Evolutionary conservation across 2,797 vertebrate genomes (phyloP).

Genomic region (Tapirus indicus): DNA sequence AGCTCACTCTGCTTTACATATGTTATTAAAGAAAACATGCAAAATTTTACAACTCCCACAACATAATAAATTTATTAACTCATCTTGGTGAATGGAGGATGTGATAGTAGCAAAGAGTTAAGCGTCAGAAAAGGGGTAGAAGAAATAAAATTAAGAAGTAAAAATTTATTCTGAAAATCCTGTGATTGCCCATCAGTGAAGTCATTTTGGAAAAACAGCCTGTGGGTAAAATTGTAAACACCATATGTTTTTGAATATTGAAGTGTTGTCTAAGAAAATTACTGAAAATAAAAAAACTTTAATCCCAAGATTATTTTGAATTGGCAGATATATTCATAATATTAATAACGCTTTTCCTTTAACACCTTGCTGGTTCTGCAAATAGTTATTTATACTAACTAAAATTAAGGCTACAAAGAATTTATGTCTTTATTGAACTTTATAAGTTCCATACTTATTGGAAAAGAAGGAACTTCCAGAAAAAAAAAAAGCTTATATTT

Average conservation of each 20-base stretch:
- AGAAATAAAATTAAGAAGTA: slow-evolving; percentile 66
- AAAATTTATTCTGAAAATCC: slow-evolving; percentile 73
- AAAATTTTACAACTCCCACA: background rate
- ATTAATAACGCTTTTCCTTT: slow-evolving; percentile 51
- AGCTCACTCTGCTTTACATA: background rate
- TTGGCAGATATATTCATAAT: slow-evolving; percentile 40
- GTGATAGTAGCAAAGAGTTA: slow-evolving; percentile 43
- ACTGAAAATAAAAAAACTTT: slow-evolving; percentile 45
- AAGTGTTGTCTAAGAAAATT: slow-evolving; percentile 70
- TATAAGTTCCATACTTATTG: background rate
- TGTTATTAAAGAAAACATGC: background rate
- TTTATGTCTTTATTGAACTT: slow-evolving; percentile 9
- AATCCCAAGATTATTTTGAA: slow-evolving; percentile 66
- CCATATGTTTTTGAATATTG: slow-evolving; percentile 78
- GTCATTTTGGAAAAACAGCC: slow-evolving; percentile 78
- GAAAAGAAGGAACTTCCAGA: background rate
- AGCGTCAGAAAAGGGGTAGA: slow-evolving; percentile 37
- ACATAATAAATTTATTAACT: background rate
- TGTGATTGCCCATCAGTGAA: slow-evolving; percentile 69
- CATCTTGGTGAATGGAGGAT: slow-evolving; percentile 36
- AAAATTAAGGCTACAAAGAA: slow-evolving; percentile 40
- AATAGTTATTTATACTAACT: slow-evolving; percentile 51
- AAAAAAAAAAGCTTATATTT: background rate
- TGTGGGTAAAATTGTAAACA: slow-evolving; percentile 76
- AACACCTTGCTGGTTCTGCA: slow-evolving; percentile 48